phyloP scores from a whole-genome alignment of 1,140 invertebrate genomes.

The Drosophila albomicans region DNA sequence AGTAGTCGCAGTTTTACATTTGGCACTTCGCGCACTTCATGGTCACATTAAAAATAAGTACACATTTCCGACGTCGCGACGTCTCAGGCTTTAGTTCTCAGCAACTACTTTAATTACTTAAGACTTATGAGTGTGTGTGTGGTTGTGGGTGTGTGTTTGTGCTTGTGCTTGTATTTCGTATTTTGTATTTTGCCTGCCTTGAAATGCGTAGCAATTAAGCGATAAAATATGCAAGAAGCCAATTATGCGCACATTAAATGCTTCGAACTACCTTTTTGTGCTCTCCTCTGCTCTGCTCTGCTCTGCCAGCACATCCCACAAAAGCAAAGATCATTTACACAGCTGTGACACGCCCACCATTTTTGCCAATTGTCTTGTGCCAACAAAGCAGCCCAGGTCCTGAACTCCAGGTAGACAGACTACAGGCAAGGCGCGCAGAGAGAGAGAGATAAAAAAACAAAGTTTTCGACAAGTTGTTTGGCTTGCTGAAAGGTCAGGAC shows the following conservation, averaged over 20 bases:
- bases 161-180: no score
- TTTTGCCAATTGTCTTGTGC: not conserved
- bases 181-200: constrained; percentile 17
- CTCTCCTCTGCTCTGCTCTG: not conserved
- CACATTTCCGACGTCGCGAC: constrained; percentile 1
- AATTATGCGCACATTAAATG: constrained; percentile 79
- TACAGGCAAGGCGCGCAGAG: no score
- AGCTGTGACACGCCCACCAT: constrained; percentile 26
- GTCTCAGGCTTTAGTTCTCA: not conserved
- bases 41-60: constrained; percentile 9
- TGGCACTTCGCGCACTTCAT: constrained; percentile 3
- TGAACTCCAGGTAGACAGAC: not conserved
- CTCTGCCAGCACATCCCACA: not conserved
- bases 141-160: no score
- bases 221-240: constrained; percentile 77
- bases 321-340: constrained; percentile 27
- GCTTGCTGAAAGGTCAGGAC: constrained; percentile 59
- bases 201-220: constrained; percentile 63
- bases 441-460: constrained; percentile 19
- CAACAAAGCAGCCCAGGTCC: not conserved
- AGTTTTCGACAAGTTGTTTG: constrained; percentile 67
- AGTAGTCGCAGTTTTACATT: not conserved
- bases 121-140: constrained; percentile 10
- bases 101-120: constrained; percentile 20
- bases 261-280: constrained; percentile 20